These are phyloP conservation scores for Shargacucullia verbasci DNA, from an alignment of 2,888 invertebrate species.

Conservation along the genomic window DNA sequence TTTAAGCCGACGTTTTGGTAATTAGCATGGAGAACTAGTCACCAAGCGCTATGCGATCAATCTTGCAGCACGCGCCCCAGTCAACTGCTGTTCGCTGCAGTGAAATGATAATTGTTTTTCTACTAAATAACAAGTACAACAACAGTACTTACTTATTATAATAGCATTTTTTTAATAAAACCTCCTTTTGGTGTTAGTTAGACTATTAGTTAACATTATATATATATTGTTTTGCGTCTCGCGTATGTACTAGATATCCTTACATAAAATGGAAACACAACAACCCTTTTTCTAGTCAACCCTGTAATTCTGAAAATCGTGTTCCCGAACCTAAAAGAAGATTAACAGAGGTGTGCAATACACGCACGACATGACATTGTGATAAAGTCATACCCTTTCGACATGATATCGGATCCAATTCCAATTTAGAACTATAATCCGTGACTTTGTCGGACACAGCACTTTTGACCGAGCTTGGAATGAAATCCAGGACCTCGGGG, in stretches of 20 bases:
- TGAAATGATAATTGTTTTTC: conserved; percentile 48
- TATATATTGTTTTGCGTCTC: too few relatives aligned
- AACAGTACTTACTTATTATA: conserved; percentile 1
- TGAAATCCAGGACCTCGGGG: conserved; percentile 20
- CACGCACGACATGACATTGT: conserved; percentile 16
- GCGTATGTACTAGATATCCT: too few relatives aligned
- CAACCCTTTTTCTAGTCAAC: neutral
- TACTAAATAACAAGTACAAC: conserved; percentile 20
- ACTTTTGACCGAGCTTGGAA: conserved; percentile 25
- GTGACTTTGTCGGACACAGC: conserved; percentile 23
- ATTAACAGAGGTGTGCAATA: conserved; percentile 10
- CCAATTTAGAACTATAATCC: conserved; percentile 46
- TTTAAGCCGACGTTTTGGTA: conserved; percentile 23
- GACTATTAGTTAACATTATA: too few relatives aligned
- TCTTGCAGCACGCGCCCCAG: conserved; percentile 48
- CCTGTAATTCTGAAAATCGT: neutral
- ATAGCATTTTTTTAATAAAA: neutral
- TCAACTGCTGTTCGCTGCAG: conserved; percentile 25
- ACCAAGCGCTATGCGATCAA: conserved; percentile 31
- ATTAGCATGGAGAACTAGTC: conserved; percentile 33
- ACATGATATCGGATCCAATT: conserved; percentile 37
- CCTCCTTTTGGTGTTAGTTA: too few relatives aligned
- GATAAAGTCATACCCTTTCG: conserved; percentile 29
- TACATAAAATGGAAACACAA: neutral
- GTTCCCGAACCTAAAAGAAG: conserved; percentile 15